phyloP scores from a whole-genome alignment of 2,888 invertebrate species.

The Brenthis daphne region DNA sequence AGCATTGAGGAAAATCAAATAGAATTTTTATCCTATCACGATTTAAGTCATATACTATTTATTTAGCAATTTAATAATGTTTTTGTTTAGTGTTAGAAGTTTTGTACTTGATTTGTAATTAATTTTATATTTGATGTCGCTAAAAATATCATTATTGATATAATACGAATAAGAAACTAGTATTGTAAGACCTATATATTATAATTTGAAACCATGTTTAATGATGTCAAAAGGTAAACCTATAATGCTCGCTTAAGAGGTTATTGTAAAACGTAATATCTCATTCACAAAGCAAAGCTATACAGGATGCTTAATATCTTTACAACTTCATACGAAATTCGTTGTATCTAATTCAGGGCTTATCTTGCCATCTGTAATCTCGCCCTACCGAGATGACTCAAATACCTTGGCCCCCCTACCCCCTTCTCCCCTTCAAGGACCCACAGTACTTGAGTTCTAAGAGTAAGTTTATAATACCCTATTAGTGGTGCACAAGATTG shows the following conservation, averaged over 20 bases:
- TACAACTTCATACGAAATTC: conserved; percentile 78
- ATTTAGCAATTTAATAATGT: too few relatives aligned
- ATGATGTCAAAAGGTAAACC: conserved; percentile 36
- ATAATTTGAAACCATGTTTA: conserved; percentile 1
- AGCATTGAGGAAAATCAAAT: too few relatives aligned
- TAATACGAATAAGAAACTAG: background rate
- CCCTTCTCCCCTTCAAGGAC: conserved; percentile 47
- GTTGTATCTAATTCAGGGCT: conserved; percentile 79
- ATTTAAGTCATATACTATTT: too few relatives aligned
- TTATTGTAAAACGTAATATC: conserved; percentile 68
- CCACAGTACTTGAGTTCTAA: conserved; percentile 65
- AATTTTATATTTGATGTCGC: background rate
- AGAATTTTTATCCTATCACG: too few relatives aligned
- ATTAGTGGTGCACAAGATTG: conserved; percentile 69
- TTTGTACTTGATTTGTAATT: background rate
- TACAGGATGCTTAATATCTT: conserved; percentile 68
- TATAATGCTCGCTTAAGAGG: conserved; percentile 51
- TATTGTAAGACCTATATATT: background rate
- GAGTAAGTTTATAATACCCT: conserved; percentile 79
- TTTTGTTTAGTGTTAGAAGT: too few relatives aligned
- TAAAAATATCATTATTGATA: too few relatives aligned
- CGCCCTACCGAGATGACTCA: conserved; percentile 65
- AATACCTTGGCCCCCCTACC: conserved; percentile 55
- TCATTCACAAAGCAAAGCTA: conserved; percentile 72
- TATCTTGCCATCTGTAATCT: conserved; percentile 81